Conservation (phyloP, 2,888 invertebrate species). For the Oligia latruncula region DNA sequence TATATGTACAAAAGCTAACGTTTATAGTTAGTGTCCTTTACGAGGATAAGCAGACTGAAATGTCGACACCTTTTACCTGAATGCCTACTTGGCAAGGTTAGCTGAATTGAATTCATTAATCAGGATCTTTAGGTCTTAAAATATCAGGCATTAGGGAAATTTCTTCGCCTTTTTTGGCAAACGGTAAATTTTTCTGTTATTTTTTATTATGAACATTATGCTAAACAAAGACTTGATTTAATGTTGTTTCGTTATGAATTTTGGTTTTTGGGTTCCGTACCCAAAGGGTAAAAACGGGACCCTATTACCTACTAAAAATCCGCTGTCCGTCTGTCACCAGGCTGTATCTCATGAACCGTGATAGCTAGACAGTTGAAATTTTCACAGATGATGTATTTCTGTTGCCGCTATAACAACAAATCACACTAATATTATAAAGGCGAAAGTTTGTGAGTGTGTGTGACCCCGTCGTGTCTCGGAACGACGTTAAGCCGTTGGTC, state of each 20-base stretch:
- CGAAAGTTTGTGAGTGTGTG: too few species aligned
- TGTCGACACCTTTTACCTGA: conserved; percentile 23
- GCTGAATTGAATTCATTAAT: conserved; percentile 22
- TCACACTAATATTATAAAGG: too few species aligned
- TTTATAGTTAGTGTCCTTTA: conserved; percentile 17
- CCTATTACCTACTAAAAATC: too few species aligned
- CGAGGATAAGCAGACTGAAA: conserved; percentile 15
- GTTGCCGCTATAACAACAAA: too few species aligned
- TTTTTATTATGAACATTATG: conserved; percentile 31
- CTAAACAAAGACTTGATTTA: conserved; percentile 21
- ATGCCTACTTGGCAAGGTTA: conserved; percentile 16
- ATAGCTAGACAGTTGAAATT: too few species aligned
- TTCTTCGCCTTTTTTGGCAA: conserved; percentile 16
- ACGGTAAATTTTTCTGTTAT: conserved; percentile 34
- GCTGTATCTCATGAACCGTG: too few species aligned
- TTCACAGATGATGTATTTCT: too few species aligned
- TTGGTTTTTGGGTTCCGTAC: too few species aligned
- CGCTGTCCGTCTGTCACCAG: too few species aligned
- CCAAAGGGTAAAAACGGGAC: too few species aligned
- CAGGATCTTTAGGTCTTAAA: conserved; percentile 19
- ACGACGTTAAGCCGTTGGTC: too few species aligned
- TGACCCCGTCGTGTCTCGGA: too few species aligned
- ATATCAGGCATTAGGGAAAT: conserved; percentile 52
- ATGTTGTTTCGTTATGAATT: conserved; percentile 16
- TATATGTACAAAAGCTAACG: conserved; percentile 1